These are phyloP conservation scores for Philypnodon macrostomus DNA, from an alignment of 2,797 vertebrate genomes.

Conservation along the genomic window DNA sequence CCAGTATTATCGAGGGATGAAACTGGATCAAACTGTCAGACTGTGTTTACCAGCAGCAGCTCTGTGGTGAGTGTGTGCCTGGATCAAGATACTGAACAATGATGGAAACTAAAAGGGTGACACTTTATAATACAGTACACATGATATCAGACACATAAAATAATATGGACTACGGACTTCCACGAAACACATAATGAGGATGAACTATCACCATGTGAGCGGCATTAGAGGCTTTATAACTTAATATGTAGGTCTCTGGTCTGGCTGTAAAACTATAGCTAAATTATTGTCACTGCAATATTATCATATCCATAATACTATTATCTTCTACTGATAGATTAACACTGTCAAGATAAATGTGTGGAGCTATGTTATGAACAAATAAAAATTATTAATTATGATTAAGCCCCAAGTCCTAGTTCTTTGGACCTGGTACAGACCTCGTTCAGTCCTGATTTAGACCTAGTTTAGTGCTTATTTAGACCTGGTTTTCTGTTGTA, in stretches of 20 bases:
- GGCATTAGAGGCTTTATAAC: conserved; percentile 35
- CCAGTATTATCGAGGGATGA: conserved; percentile 9
- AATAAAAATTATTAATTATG: no score
- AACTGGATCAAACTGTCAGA: conserved; percentile 1
- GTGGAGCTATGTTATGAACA: no score
- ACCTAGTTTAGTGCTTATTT: no score
- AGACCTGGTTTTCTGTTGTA: no score
- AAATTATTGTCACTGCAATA: no score
- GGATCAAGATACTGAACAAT: background rate
- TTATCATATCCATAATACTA: no score
- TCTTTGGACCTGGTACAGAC: no score
- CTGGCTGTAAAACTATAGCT: no score
- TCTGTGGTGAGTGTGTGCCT: conserved; percentile 9
- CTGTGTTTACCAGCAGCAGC: conserved; percentile 4
- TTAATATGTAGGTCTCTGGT: conserved; percentile 27
- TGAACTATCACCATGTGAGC: conserved; percentile 20
- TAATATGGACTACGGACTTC: conserved; percentile 43
- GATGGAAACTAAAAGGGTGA: conserved; percentile 7
- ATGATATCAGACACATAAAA: conserved; percentile 25
- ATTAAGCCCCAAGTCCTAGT: no score
- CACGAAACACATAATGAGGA: conserved; percentile 19
- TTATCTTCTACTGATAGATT: no score
- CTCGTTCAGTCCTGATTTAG: no score
- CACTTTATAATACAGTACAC: conserved; percentile 15
- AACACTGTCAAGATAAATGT: no score